These are phyloP conservation scores for Icerya purchasi DNA, from an alignment of 2,888 invertebrate genomes.

Conservation along the genomic window DNA sequence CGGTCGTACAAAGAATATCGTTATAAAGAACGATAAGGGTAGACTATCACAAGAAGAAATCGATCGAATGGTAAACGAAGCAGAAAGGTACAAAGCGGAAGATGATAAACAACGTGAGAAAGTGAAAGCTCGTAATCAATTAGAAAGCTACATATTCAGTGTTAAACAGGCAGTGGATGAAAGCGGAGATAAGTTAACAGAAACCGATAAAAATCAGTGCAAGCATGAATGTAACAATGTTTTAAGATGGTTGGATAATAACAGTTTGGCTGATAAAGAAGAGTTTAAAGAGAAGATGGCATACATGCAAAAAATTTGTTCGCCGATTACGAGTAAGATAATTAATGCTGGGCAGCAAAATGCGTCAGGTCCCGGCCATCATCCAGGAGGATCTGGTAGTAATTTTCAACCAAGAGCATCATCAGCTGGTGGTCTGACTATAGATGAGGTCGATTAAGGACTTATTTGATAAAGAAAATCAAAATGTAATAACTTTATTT, in stretches of 20 bases:
- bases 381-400: too few relatives aligned
- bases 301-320: constrained; percentile 25
- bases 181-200: constrained; percentile 23
- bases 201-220: constrained; percentile 12
- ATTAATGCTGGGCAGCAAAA: constrained; percentile 16
- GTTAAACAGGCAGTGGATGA: constrained; percentile 25
- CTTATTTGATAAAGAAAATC: too few relatives aligned
- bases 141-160: constrained; percentile 25
- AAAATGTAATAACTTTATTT: too few relatives aligned
- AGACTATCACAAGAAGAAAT: constrained; percentile 29
- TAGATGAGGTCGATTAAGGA: too few relatives aligned
- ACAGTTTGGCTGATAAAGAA: too few relatives aligned
- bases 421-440: too few relatives aligned
- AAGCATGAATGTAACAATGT: constrained; percentile 26
- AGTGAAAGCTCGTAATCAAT: constrained; percentile 27
- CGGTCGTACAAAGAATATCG: too few relatives aligned
- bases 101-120: constrained; percentile 24
- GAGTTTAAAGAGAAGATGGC: too few relatives aligned
- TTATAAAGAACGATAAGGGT: constrained; percentile 29
- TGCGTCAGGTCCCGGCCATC: constrained; percentile 13
- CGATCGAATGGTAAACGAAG: constrained; percentile 26
- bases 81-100: constrained; percentile 24
- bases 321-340: constrained; percentile 26
- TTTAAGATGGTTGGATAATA: too few relatives aligned
- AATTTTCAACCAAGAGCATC: constrained; percentile 7